phyloP scores from a whole-genome alignment of 2,113 vertebrate species.

The Caranx ignobilis region DNA sequence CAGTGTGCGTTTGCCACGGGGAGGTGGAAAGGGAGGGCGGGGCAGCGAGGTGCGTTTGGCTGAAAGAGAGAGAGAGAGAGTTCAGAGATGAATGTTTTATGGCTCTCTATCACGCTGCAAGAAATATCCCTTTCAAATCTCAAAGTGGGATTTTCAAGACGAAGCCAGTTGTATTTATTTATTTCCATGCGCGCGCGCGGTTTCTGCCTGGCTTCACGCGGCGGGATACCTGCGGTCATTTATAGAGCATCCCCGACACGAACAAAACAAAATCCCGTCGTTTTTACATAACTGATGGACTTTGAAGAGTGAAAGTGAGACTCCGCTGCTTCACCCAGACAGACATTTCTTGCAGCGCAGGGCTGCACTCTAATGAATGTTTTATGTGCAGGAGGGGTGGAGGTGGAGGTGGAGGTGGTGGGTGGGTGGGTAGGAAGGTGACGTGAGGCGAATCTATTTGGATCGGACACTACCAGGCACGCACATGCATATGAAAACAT shows the following conservation, averaged over 20 bases:
- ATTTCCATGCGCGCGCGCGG: neutral
- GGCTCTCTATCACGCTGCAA: constrained; percentile 77
- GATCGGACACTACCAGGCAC: constrained; percentile 83
- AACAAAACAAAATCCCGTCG: neutral
- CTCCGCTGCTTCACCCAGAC: constrained; percentile 51
- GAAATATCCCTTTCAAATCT: constrained; percentile 35
- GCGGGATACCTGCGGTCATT: constrained; percentile 3
- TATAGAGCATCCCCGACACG: constrained; percentile 14
- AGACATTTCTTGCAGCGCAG: constrained; percentile 69
- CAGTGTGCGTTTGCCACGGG: constrained; percentile 61
- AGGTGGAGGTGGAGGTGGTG: constrained; percentile 81
- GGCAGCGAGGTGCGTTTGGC: constrained; percentile 64
- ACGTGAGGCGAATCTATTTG: constrained; percentile 90
- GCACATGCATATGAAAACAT: constrained; percentile 62
- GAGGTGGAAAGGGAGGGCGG: constrained; percentile 68
- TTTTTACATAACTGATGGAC: constrained; percentile 14
- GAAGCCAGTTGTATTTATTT: neutral
- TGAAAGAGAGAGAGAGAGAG: constrained; percentile 41
- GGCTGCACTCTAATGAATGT: constrained; percentile 89
- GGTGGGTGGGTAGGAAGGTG: constrained; percentile 81
- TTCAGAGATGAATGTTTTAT: constrained; percentile 82
- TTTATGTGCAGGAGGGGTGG: constrained; percentile 91
- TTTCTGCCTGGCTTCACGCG: constrained; percentile 4
- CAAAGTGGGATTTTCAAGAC: constrained; percentile 15
- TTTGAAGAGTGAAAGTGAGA: constrained; percentile 24